phyloP scores from a whole-genome alignment of 23 tunicate genomes.

The Styela clava region DNA sequence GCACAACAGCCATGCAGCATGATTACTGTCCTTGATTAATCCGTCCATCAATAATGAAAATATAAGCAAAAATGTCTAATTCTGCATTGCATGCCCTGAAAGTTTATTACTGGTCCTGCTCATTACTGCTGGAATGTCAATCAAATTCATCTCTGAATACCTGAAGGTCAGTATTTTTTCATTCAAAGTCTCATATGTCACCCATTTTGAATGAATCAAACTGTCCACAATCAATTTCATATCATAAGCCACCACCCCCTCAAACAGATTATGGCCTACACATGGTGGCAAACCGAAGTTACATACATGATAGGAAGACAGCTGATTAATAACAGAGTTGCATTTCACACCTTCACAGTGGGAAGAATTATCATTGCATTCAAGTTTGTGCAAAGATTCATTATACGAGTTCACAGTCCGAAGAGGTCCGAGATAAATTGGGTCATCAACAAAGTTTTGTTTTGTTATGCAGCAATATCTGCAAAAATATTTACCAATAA shows the following conservation, averaged over 20 bases:
- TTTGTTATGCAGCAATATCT: constrained; percentile 18
- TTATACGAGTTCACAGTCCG: background rate
- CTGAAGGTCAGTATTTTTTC: background rate
- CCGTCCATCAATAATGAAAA: constrained; percentile 16
- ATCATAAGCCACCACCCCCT: constrained; percentile 40
- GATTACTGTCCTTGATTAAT: background rate
- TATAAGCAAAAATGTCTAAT: background rate
- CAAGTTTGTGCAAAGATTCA: background rate
- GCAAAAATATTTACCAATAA: constrained; percentile 23
- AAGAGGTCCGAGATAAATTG: background rate
- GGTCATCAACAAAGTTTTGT: background rate
- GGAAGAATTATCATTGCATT: background rate
- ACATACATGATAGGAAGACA: background rate
- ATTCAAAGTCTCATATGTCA: background rate
- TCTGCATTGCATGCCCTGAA: constrained; percentile 17
- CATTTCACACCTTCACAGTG: background rate
- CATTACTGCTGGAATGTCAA: background rate
- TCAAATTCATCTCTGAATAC: background rate
- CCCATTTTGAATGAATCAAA: background rate
- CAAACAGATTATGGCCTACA: constrained; percentile 42
- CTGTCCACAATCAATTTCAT: constrained; percentile 6
- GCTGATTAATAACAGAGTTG: background rate
- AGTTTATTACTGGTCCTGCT: background rate
- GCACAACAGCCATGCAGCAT: constrained; percentile 10
- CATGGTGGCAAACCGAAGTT: constrained; percentile 7